Conservation (phyloP, 2,888 invertebrate genomes). For the Phortica magna region DNA sequence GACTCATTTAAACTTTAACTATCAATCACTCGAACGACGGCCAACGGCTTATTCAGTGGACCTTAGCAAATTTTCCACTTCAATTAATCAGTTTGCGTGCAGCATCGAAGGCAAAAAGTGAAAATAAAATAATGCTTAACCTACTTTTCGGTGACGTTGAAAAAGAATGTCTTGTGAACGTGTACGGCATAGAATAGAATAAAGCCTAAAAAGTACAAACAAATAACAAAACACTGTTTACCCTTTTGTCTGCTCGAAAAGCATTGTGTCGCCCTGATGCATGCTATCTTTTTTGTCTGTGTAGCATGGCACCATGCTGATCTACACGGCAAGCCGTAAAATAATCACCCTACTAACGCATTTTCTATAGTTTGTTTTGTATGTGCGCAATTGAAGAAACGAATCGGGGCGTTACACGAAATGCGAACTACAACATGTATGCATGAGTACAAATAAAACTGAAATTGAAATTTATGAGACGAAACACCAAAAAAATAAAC, state of each 20-base stretch:
- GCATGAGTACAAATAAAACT: too few species aligned
- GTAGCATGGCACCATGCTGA: too few species aligned
- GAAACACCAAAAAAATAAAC: too few species aligned
- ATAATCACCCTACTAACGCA: too few species aligned
- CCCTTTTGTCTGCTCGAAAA: background rate
- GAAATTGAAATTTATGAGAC: too few species aligned
- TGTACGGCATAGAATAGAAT: background rate
- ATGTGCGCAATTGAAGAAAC: background rate
- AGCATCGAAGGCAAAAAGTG: background rate
- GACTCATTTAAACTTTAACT: slow-evolving; percentile 15
- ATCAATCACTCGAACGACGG: slow-evolving; percentile 12
- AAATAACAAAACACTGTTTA: background rate
- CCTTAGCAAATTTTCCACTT: slow-evolving; percentile 4
- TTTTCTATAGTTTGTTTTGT: background rate
- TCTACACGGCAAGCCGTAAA: too few species aligned
- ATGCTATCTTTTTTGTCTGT: background rate
- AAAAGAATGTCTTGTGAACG: background rate
- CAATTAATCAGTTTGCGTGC: background rate
- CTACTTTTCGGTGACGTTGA: slow-evolving; percentile 11
- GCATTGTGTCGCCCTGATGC: background rate
- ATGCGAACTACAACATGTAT: background rate
- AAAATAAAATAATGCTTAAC: background rate
- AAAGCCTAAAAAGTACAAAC: background rate
- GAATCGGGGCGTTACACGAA: background rate
- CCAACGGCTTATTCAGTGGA: background rate